Percentiles rank a stretch among this genome's conserved stretches.
Evolutionary conservation across 2,113 vertebrate genomes (phyloP).

Genomic region (Plecturocebus donacophilus): DNA sequence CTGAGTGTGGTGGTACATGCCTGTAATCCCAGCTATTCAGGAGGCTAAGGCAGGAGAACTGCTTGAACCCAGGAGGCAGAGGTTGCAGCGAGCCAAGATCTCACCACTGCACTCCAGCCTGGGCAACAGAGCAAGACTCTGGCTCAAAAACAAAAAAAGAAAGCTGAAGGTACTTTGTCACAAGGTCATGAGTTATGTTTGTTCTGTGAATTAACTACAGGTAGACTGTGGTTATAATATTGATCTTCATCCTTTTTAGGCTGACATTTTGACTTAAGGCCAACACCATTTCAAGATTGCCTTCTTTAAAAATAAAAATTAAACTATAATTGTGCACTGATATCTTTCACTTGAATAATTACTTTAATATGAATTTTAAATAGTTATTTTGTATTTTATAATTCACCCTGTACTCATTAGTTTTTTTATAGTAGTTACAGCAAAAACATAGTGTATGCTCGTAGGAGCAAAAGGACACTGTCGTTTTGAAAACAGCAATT

Average conservation of each 20-base stretch:
- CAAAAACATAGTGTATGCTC: neutral
- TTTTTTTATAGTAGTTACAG: neutral
- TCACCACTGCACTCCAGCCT: too few species aligned
- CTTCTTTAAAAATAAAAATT: neutral
- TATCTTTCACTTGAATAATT: constrained; percentile 33
- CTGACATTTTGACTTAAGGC: neutral
- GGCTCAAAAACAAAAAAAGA: neutral
- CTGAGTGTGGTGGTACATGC: too few species aligned
- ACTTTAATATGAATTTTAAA: constrained; percentile 39
- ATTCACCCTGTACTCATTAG: neutral
- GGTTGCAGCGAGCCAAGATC: too few species aligned
- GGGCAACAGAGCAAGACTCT: too few species aligned
- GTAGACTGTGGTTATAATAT: neutral
- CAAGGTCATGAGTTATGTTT: neutral
- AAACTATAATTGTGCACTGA: neutral
- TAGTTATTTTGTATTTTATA: constrained; percentile 10
- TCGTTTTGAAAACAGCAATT: neutral
- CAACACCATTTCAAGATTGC: neutral
- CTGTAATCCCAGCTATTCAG: too few species aligned
- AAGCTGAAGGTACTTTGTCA: neutral
- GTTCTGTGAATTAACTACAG: neutral
- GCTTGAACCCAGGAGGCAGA: too few species aligned
- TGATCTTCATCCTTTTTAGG: neutral
- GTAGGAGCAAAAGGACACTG: neutral
- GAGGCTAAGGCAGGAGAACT: too few species aligned